Evolutionary conservation across 2,888 invertebrate species (phyloP).

Genomic region (Cistogaster globosa): DNA sequence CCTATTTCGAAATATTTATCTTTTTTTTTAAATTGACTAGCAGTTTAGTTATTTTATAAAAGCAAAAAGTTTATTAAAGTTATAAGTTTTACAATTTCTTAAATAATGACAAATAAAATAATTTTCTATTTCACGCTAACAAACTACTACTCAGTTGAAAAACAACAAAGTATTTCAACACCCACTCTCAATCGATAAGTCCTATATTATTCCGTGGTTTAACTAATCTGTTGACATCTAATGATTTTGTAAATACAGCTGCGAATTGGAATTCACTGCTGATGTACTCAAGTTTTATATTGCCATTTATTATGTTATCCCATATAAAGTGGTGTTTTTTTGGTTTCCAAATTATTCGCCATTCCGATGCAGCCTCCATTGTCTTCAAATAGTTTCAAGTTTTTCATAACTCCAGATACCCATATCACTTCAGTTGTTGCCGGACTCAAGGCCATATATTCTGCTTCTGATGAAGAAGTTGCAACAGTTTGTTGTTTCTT

Average conservation of each 20-base stretch:
- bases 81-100: too few species aligned
- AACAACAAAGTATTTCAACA: not conserved
- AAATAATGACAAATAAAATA: too few species aligned
- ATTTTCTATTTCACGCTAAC: too few species aligned
- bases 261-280: not conserved
- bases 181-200: not conserved
- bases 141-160: too few species aligned
- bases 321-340: constrained; percentile 36
- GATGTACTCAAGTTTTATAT: not conserved
- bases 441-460: too few species aligned
- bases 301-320: not conserved
- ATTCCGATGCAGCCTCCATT: not conserved
- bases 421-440: too few species aligned
- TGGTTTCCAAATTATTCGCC: constrained; percentile 37
- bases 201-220: not conserved
- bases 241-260: not conserved
- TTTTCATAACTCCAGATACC: too few species aligned
- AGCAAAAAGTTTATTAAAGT: too few species aligned
- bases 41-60: too few species aligned
- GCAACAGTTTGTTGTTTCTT: constrained; percentile 52
- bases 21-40: too few species aligned
- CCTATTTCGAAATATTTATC: too few species aligned
- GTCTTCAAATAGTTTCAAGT: constrained; percentile 13
- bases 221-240: not conserved
- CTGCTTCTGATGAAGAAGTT: too few species aligned